phyloP scores from a whole-genome alignment of 2,888 invertebrate genomes.

The Xanthostigma xanthostigma region DNA sequence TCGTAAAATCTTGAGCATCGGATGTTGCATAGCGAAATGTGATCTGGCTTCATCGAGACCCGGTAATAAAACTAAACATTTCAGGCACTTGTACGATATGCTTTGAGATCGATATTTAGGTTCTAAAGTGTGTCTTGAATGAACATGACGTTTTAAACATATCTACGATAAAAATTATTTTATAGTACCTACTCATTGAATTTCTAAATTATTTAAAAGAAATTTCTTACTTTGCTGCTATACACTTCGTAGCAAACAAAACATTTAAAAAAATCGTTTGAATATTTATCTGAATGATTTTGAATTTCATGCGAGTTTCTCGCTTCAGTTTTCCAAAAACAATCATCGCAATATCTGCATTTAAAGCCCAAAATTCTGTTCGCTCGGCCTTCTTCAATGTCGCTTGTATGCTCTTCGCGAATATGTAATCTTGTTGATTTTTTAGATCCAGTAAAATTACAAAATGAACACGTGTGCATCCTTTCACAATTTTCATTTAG shows the following conservation, averaged over 20 bases:
- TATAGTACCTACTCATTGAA: too few species aligned
- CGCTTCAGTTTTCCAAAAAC: constrained; percentile 11
- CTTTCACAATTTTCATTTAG: neutral
- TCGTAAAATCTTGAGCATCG: neutral
- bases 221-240: constrained; percentile 1
- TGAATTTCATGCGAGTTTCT: constrained; percentile 11
- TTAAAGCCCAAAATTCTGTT: constrained; percentile 2
- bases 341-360: constrained; percentile 14
- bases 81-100: constrained; percentile 2
- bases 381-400: neutral
- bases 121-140: constrained; percentile 1
- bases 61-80: constrained; percentile 2
- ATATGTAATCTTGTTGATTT: constrained; percentile 4
- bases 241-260: constrained; percentile 5
- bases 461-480: constrained; percentile 1
- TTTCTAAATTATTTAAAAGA: neutral
- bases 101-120: neutral
- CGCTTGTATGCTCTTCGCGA: constrained; percentile 1
- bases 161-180: neutral
- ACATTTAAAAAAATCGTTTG: constrained; percentile 5
- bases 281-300: constrained; percentile 8
- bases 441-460: constrained; percentile 2
- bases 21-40: neutral
- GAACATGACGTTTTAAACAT: neutral
- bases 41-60: neutral